phyloP scores from a whole-genome alignment of 2,888 invertebrate genomes.

The Netelia fuscicornis region DNA sequence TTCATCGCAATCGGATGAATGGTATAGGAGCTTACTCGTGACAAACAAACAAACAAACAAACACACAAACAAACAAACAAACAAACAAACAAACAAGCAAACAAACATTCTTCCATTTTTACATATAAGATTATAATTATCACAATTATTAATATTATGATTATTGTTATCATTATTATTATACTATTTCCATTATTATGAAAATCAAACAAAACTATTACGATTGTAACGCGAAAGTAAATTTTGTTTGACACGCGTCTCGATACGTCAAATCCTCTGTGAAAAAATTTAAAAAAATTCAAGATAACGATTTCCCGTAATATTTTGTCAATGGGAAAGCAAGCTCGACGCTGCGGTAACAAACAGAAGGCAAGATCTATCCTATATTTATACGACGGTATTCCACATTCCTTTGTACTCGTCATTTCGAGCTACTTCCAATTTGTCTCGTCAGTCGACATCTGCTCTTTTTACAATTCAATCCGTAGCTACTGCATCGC shows the following conservation, averaged over 20 bases:
- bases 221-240: too few relatives aligned
- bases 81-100: too few relatives aligned
- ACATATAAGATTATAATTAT: too few relatives aligned
- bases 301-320: conserved; percentile 14
- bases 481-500: conserved; percentile 1
- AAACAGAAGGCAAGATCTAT: not conserved
- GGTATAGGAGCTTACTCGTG: too few relatives aligned
- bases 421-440: conserved; percentile 53
- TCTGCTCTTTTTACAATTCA: conserved; percentile 22
- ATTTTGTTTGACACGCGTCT: not conserved
- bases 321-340: conserved; percentile 35
- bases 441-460: conserved; percentile 50
- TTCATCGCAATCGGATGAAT: too few relatives aligned
- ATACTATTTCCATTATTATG: too few relatives aligned
- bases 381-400: conserved; percentile 16
- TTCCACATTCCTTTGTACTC: conserved; percentile 45
- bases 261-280: not conserved
- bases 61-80: too few relatives aligned
- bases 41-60: too few relatives aligned
- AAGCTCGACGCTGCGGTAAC: conserved; percentile 25
- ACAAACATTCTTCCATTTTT: too few relatives aligned
- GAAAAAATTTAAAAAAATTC: not conserved
- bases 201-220: too few relatives aligned
- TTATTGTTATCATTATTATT: too few relatives aligned
- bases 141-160: too few relatives aligned